A percentile compares a stretch with the other conserved stretches of the same genome.
phyloP scores from a whole-genome alignment of 1,140 invertebrate species.

The Metopolophium dirhodum region DNA sequence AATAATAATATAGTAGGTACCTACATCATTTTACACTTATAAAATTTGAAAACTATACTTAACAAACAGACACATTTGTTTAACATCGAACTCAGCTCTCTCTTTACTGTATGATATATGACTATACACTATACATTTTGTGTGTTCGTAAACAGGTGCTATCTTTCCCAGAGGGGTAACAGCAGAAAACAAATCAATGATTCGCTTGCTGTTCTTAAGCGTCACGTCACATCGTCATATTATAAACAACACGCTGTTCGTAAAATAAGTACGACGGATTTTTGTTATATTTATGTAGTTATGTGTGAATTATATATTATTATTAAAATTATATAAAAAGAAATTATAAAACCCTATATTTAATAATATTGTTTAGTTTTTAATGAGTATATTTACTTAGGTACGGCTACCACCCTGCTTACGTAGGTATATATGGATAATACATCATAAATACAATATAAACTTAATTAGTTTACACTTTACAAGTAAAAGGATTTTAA shows the following conservation, averaged over 20 bases:
- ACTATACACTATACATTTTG: slow-evolving; percentile 20
- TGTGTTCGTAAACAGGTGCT: slow-evolving; percentile 49
- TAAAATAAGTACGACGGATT: background rate
- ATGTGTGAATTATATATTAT: background rate
- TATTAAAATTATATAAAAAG: background rate
- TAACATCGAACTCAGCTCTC: background rate
- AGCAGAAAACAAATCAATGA: slow-evolving; percentile 52
- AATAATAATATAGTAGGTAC: background rate
- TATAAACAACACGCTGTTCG: background rate
- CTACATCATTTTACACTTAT: background rate
- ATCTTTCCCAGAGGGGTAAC: slow-evolving; percentile 53
- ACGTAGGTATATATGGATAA: too few relatives aligned
- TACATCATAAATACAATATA: too few relatives aligned
- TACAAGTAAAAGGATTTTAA: too few relatives aligned
- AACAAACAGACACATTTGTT: background rate
- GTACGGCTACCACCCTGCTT: too few relatives aligned
- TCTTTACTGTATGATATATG: background rate
- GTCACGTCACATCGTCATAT: background rate
- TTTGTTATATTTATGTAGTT: background rate
- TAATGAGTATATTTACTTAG: background rate
- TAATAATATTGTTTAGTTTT: background rate
- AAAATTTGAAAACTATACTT: background rate
- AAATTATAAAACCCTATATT: background rate
- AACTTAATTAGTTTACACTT: too few relatives aligned
- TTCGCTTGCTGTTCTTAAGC: slow-evolving; percentile 38